phyloP scores from a whole-genome alignment of 2,888 invertebrate species.

The Arctia plantaginis region DNA sequence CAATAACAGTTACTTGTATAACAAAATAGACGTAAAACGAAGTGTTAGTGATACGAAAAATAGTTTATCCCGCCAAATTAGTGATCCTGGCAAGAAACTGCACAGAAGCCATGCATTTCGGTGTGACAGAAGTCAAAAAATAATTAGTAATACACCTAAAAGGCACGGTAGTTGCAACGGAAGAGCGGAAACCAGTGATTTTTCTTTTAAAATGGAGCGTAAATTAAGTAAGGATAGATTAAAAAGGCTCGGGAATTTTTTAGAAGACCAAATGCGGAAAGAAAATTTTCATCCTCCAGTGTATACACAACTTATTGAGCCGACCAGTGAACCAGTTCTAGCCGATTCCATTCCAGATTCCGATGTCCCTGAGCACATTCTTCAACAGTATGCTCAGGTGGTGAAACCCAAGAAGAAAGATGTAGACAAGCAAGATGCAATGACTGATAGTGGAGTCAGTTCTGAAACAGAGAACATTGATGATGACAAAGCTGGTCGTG shows the following conservation, averaged over 20 bases:
- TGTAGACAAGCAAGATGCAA: constrained; percentile 71
- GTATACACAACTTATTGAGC: constrained; percentile 42
- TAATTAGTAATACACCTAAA: constrained; percentile 63
- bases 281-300: constrained; percentile 70
- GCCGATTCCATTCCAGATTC: constrained; percentile 55
- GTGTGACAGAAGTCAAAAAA: constrained; percentile 80
- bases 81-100: constrained; percentile 85
- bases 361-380: constrained; percentile 78
- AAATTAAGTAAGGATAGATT: constrained; percentile 76
- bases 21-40: constrained; percentile 70
- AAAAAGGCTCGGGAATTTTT: constrained; percentile 73
- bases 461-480: constrained; percentile 83
- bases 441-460: constrained; percentile 84
- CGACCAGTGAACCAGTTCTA: constrained; percentile 43
- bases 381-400: constrained; percentile 82
- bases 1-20: constrained; percentile 76
- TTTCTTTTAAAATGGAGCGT: constrained; percentile 72
- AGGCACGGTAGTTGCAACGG: constrained; percentile 77
- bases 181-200: constrained; percentile 73
- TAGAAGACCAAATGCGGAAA: constrained; percentile 80
- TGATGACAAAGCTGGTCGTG: constrained; percentile 71
- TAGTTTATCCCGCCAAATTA: constrained; percentile 74
- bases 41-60: constrained; percentile 69
- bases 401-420: constrained; percentile 72
- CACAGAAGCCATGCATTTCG: constrained; percentile 87